Base-by-base conservation (phyloP, 2,888 invertebrate genomes). In the Ormyrus thymus region DNA sequence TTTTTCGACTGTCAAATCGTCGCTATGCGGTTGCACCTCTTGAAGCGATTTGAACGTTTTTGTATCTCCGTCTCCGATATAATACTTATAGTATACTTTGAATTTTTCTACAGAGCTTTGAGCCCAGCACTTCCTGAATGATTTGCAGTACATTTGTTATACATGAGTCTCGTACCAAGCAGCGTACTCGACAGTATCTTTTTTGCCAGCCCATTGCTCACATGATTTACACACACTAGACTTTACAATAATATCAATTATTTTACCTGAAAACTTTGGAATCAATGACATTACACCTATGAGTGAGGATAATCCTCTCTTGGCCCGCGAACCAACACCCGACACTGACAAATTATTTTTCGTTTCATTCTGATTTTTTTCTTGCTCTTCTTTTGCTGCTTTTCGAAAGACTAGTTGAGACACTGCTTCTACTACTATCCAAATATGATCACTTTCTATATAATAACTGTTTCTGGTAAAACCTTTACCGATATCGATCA, bases 1-100 rank as follows among this genome's bases (percentile, higher is more conserved):
- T 55, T 55, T 55, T 55, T 55, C 55, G 62, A 13, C 62, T 45
- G 7, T 61, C 43, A 61, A 61, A 46, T 61, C 62, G 7, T 61
- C 62, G 11, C 62, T 15, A 11, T 61, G 15, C 7, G 50, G 46
- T 10, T 55, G 8, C 11, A 9, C 55, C 7, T 7, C 55, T 9
- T 9, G 9, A 48, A 82, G n/a, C 10, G n/a, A 59, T 76, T 81
- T 82, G 53, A 80, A 80, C 55, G 82, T 82, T 62, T 82, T 82
- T 4, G 79, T 70, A 73, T 84, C 81, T n/a, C 82, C 83, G 58
- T 83, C 83, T 11, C 83, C 84, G 43, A 84, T 83, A 68, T 83
- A 83, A 50, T 51, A 69, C 45, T 65, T 9, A 83, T n/a, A n/a
- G n/a, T n/a, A n/a, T n/a, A n/a, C 83, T 58, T 83, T 81, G 83